Evolutionary conservation across 2,888 invertebrate species (phyloP).

Genomic region (Reticulitermes lucifugus): DNA sequence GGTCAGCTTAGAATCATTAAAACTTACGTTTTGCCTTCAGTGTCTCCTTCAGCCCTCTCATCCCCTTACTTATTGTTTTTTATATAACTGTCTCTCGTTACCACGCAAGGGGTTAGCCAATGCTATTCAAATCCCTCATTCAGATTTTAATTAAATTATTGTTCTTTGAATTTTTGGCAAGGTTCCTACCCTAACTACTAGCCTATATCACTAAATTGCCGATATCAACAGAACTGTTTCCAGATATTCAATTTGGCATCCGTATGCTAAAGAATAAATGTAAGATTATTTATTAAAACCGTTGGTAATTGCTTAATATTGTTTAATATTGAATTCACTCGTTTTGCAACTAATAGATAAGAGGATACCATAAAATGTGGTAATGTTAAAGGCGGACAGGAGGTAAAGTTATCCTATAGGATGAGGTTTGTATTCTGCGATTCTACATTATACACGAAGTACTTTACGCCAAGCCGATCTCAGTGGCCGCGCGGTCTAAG

Average conservation of each 20-base stretch:
- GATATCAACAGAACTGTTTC: neutral
- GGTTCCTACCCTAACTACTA: neutral
- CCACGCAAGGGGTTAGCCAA: neutral
- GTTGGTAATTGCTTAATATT: neutral
- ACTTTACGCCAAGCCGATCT: too few species aligned
- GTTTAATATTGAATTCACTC: neutral
- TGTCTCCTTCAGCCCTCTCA: neutral
- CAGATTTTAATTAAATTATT: neutral
- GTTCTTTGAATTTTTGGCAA: constrained; percentile 3
- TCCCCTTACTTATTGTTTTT: neutral
- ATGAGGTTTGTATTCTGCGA: too few species aligned
- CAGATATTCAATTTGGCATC: neutral
- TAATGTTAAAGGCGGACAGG: too few species aligned
- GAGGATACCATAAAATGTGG: too few species aligned
- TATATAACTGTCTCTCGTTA: neutral
- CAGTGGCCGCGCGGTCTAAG: too few species aligned
- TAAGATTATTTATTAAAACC: too few species aligned
- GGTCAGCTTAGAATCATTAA: neutral
- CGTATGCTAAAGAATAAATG: neutral
- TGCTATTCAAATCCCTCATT: neutral
- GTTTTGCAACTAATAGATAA: too few species aligned
- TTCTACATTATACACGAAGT: too few species aligned
- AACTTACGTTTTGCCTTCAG: neutral
- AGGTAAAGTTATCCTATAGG: too few species aligned
- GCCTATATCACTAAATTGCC: neutral